These are phyloP conservation scores for Phymastichus coffea DNA, from an alignment of 1,140 invertebrate genomes.

Conservation along the genomic window DNA sequence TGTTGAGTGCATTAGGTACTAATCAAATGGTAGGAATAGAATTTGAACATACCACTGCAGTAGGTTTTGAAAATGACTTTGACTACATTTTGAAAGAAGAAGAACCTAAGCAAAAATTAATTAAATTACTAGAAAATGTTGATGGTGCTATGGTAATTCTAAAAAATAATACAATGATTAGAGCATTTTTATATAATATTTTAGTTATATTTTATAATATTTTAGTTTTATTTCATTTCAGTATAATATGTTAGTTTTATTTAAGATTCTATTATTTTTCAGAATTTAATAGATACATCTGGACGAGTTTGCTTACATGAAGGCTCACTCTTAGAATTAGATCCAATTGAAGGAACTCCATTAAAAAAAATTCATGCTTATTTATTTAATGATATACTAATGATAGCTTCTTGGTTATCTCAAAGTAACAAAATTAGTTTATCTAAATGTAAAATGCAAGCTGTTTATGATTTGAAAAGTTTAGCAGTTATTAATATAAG, in stretches of 20 bases:
- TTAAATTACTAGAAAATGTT: constrained; percentile 81
- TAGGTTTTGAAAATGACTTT: neutral
- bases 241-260: neutral
- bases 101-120: constrained; percentile 70
- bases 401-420: constrained; percentile 62
- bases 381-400: constrained; percentile 84
- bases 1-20: constrained; percentile 77
- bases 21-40: constrained; percentile 44
- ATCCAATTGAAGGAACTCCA: constrained; percentile 81
- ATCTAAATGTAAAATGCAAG: constrained; percentile 87
- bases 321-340: constrained; percentile 87
- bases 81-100: constrained; percentile 62
- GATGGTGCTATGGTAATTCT: constrained; percentile 74
- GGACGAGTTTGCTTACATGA: constrained; percentile 80
- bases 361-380: constrained; percentile 89
- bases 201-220: neutral
- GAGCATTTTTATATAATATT: no score
- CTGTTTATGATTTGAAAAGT: constrained; percentile 86
- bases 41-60: constrained; percentile 36
- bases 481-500: constrained; percentile 94
- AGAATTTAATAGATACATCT: constrained; percentile 74
- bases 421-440: constrained; percentile 66
- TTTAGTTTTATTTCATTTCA: neutral
- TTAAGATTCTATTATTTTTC: constrained; percentile 26
- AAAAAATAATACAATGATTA: constrained; percentile 11